Conservation (phyloP, 2,113 vertebrate genomes). For the Phylloscopus whistleri region DNA sequence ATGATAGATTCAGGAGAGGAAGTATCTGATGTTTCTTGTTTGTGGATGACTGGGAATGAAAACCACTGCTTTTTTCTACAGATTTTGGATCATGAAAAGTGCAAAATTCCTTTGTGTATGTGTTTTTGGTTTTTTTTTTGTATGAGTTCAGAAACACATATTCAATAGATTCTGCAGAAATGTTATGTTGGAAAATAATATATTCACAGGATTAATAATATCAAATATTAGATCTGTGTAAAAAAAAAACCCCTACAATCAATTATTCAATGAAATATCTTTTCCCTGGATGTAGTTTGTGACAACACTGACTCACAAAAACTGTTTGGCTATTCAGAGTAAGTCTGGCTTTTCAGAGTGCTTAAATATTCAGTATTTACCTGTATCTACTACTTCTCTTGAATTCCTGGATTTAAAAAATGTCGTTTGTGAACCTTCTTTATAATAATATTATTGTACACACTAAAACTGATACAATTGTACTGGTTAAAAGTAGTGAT, state of each 20-base stretch:
- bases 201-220: not conserved
- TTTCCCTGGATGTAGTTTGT: not conserved
- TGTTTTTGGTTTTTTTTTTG: not conserved
- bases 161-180: not conserved
- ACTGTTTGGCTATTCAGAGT: not conserved
- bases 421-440: not conserved
- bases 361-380: not conserved
- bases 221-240: not conserved
- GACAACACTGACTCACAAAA: not conserved
- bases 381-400: not conserved
- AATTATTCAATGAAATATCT: not conserved
- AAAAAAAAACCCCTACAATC: not conserved
- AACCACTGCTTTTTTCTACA: not conserved
- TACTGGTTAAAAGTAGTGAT: not conserved
- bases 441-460: not conserved
- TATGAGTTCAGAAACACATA: not conserved
- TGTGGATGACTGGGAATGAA: not conserved
- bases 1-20: not conserved
- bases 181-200: not conserved
- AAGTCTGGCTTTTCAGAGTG: not conserved
- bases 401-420: not conserved
- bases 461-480: not conserved
- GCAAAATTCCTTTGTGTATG: not conserved
- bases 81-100: not conserved
- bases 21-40: not conserved